A percentile compares a stretch with the other conserved stretches of the same genome.
phyloP scores from a whole-genome alignment of 2,888 invertebrate species.

The Orthosia gracilis region DNA sequence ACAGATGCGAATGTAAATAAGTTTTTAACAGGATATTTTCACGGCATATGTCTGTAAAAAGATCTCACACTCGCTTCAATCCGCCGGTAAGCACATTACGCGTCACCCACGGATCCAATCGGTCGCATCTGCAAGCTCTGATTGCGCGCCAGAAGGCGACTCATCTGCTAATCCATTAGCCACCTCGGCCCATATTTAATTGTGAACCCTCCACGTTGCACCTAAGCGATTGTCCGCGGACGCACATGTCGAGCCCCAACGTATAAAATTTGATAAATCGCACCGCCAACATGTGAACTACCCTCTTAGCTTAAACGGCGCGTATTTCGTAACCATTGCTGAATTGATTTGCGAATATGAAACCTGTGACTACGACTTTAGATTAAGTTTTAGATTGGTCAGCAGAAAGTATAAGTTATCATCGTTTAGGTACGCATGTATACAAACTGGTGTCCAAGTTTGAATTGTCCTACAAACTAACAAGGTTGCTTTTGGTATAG shows the following conservation, averaged over 20 bases:
- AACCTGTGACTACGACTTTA: constrained; percentile 57
- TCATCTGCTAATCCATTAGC: constrained; percentile 89
- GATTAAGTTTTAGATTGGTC: constrained; percentile 61
- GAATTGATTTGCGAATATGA: constrained; percentile 57
- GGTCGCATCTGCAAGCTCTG: constrained; percentile 84
- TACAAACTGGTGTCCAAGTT: constrained; percentile 64
- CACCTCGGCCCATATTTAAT: constrained; percentile 89
- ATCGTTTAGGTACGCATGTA: constrained; percentile 78
- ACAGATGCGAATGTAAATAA: constrained; percentile 49
- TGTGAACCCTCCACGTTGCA: constrained; percentile 73
- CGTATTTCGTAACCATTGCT: constrained; percentile 72
- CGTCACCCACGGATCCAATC: constrained; percentile 76
- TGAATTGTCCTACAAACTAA: constrained; percentile 53
- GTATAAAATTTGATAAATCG: constrained; percentile 91
- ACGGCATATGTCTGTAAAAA: constrained; percentile 46
- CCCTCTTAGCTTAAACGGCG: constrained; percentile 89
- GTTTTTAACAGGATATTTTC: constrained; percentile 32
- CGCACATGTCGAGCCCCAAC: constrained; percentile 89
- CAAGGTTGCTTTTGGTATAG: constrained; percentile 68
- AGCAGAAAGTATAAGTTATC: constrained; percentile 78
- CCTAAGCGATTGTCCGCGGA: constrained; percentile 85
- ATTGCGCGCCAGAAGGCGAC: constrained; percentile 86
- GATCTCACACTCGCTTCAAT: constrained; percentile 48
- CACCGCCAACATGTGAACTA: constrained; percentile 90
- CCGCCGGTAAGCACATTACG: constrained; percentile 65